phyloP scores from a whole-genome alignment of 1,140 invertebrate genomes.

The Odontomachus brunneus region DNA sequence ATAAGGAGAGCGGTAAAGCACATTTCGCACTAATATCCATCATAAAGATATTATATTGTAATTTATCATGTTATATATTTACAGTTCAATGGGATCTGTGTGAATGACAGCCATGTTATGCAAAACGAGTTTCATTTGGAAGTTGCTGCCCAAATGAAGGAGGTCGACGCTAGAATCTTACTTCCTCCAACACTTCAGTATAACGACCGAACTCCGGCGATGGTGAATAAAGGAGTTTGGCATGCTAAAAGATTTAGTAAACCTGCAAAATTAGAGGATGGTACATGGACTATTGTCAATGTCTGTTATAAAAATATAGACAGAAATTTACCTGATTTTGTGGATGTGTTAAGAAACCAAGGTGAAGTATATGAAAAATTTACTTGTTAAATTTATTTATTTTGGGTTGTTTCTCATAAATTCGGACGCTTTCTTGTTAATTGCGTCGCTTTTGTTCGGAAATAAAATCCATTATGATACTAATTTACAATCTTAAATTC shows the following conservation, averaged over 20 bases:
- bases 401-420: neutral
- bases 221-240: slow-evolving; percentile 84
- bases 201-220: slow-evolving; percentile 58
- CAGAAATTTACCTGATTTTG: fast-evolving
- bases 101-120: slow-evolving; percentile 85
- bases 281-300: slow-evolving; percentile 84
- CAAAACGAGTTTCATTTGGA: slow-evolving; percentile 87
- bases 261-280: slow-evolving; percentile 58
- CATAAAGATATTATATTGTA: slow-evolving; percentile 24
- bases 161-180: slow-evolving; percentile 86
- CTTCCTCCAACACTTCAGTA: slow-evolving; percentile 84
- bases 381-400: neutral
- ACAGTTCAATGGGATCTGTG: slow-evolving; percentile 78
- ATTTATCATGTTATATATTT: slow-evolving; percentile 44
- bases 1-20: slow-evolving; percentile 86
- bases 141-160: slow-evolving; percentile 85
- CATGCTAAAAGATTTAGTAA: slow-evolving; percentile 77
- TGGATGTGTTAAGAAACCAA: fast-evolving
- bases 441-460: neutral
- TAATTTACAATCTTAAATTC: neutral
- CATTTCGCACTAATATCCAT: slow-evolving; percentile 36
- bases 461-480: neutral
- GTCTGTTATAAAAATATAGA: slow-evolving; percentile 59
- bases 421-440: neutral
- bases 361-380: slow-evolving; percentile 40